A percentile compares a stretch with the other conserved stretches of the same genome.
These are phyloP conservation scores for Chaitophorus viminalis DNA, from an alignment of 2,888 invertebrate species.

Conservation along the genomic window DNA sequence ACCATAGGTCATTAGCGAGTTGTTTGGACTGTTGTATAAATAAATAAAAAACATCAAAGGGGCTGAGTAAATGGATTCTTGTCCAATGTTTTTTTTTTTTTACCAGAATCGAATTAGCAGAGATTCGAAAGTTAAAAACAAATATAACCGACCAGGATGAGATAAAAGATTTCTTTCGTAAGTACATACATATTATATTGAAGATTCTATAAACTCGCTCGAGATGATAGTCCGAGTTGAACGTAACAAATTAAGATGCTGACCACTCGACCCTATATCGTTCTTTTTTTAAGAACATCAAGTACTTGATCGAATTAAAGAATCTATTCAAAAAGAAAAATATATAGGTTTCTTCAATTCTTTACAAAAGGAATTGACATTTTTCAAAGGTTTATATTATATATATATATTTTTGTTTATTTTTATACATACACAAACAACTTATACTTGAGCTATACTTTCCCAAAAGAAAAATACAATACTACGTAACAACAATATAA, in stretches of 20 bases:
- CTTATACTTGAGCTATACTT: not conserved
- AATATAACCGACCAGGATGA: constrained; percentile 24
- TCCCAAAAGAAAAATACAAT: constrained; percentile 1
- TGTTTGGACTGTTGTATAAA: constrained; percentile 43
- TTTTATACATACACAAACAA: not conserved
- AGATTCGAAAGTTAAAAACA: constrained; percentile 52
- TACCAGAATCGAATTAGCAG: constrained; percentile 34
- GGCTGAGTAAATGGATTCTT: constrained; percentile 38
- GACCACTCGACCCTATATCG: constrained; percentile 30
- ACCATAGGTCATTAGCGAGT: constrained; percentile 34
- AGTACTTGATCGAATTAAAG: constrained; percentile 46
- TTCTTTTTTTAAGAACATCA: constrained; percentile 12
- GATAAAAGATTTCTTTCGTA: constrained; percentile 30
- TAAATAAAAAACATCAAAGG: constrained; percentile 52
- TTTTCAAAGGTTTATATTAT: constrained; percentile 30
- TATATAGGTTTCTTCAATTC: not conserved
- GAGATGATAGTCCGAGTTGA: constrained; percentile 18
- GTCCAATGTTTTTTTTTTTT: constrained; percentile 30
- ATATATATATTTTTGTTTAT: not conserved
- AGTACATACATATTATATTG: constrained; percentile 27
- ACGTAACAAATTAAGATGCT: constrained; percentile 46
- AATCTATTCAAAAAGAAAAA: constrained; percentile 36
- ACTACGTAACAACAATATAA: not conserved
- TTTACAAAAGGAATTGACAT: constrained; percentile 30
- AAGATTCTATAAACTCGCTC: constrained; percentile 30